phyloP scores from a whole-genome alignment of 2,888 invertebrate genomes.

The Calliopum simillimum region DNA sequence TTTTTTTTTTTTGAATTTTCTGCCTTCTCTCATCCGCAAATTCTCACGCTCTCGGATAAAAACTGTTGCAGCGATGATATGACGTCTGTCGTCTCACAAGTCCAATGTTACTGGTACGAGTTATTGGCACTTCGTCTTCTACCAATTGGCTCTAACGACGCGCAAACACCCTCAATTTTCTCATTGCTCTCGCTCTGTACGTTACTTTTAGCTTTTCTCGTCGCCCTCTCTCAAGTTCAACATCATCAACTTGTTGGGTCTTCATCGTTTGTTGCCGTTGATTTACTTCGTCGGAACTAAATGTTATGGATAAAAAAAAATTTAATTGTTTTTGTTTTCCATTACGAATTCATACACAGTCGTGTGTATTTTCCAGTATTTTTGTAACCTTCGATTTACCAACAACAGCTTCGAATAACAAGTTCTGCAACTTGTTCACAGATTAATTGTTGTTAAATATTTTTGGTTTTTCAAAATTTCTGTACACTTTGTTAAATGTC shows the following conservation, averaged over 20 bases:
- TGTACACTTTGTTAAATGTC: background rate
- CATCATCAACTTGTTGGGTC: background rate
- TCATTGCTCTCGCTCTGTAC: too few relatives aligned
- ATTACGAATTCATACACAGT: background rate
- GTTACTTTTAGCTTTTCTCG: too few relatives aligned
- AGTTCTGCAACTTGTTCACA: slow-evolving; percentile 41
- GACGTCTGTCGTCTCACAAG: too few relatives aligned
- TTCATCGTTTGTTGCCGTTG: slow-evolving; percentile 5
- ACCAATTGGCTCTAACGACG: too few relatives aligned
- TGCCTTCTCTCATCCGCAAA: too few relatives aligned
- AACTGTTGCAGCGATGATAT: too few relatives aligned
- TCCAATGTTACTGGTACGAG: too few relatives aligned
- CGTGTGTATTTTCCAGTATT: slow-evolving; percentile 48
- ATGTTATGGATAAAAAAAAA: background rate
- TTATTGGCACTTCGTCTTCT: too few relatives aligned
- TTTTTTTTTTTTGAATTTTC: too few relatives aligned
- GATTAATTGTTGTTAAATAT: slow-evolving; percentile 4
- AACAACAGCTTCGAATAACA: slow-evolving; percentile 42
- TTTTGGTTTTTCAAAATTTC: background rate
- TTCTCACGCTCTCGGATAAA: too few relatives aligned
- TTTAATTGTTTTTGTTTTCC: background rate
- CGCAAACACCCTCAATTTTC: too few relatives aligned
- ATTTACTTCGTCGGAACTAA: background rate
- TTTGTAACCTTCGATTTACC: slow-evolving; percentile 47
- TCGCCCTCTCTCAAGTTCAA: background rate